phyloP scores from a whole-genome alignment of 2,888 invertebrate genomes.

The Troides helena region DNA sequence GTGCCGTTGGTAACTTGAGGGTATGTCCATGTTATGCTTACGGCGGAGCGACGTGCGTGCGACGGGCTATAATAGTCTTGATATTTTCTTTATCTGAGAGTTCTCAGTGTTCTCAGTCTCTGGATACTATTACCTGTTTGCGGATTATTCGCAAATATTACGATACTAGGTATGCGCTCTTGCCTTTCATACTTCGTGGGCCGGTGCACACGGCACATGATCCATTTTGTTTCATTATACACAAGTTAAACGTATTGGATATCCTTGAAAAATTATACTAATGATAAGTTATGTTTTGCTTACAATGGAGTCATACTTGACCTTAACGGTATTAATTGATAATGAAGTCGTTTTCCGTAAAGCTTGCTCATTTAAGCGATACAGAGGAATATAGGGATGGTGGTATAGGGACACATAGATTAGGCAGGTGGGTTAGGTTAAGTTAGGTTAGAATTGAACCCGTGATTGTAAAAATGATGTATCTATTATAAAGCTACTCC shows the following conservation, averaged over 20 bases:
- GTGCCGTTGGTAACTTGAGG: background rate
- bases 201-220: slow-evolving; percentile 29
- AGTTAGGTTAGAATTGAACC: too few species aligned
- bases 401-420: too few species aligned
- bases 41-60: slow-evolving; percentile 64
- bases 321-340: too few species aligned
- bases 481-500: too few species aligned
- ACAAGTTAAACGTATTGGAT: slow-evolving; percentile 26
- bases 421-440: too few species aligned
- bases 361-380: too few species aligned
- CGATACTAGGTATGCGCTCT: slow-evolving; percentile 48
- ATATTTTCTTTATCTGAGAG: slow-evolving; percentile 78
- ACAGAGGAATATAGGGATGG: too few species aligned
- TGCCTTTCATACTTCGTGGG: slow-evolving; percentile 44
- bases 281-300: background rate
- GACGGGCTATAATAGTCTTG: slow-evolving; percentile 78
- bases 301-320: too few species aligned
- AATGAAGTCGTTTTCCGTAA: too few species aligned
- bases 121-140: slow-evolving; percentile 73
- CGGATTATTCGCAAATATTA: slow-evolving; percentile 73
- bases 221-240: slow-evolving; percentile 28
- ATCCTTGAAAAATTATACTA: slow-evolving; percentile 29
- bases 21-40: slow-evolving; percentile 46
- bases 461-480: too few species aligned
- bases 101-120: slow-evolving; percentile 53